These are phyloP conservation scores for Epinotia bilunana DNA, from an alignment of 2,888 invertebrate species.

Conservation along the genomic window DNA sequence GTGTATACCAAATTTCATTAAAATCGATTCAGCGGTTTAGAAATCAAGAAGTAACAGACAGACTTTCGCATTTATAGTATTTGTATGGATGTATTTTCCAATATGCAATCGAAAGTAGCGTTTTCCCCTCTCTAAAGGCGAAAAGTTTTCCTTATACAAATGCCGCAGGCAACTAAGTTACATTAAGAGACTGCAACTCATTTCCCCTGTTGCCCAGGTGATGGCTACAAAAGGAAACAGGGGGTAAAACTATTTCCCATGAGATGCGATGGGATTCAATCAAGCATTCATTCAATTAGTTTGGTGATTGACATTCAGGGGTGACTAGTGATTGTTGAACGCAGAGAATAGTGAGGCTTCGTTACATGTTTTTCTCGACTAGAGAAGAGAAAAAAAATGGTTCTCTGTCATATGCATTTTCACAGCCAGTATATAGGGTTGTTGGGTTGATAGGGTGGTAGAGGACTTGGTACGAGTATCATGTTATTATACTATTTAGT, in stretches of 20 bases:
- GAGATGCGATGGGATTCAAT: slow-evolving; percentile 65
- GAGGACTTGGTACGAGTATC: too few relatives aligned
- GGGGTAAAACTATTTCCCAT: slow-evolving; percentile 64
- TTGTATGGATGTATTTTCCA: too few relatives aligned
- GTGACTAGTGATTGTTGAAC: slow-evolving; percentile 43
- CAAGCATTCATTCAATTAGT: slow-evolving; percentile 73
- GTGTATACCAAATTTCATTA: too few relatives aligned
- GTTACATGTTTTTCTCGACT: background rate
- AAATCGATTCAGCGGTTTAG: too few relatives aligned
- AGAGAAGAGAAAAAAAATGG: too few relatives aligned
- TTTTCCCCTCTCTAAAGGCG: background rate
- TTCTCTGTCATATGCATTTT: too few relatives aligned
- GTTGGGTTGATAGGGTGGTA: too few relatives aligned
- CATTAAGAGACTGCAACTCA: slow-evolving; percentile 30
- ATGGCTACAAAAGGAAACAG: slow-evolving; percentile 44
- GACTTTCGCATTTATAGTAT: too few relatives aligned
- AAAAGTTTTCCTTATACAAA: slow-evolving; percentile 21
- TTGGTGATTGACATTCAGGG: slow-evolving; percentile 62
- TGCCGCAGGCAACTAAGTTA: slow-evolving; percentile 19
- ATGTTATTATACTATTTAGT: too few relatives aligned
- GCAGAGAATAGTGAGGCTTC: slow-evolving; percentile 21
- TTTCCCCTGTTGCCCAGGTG: slow-evolving; percentile 39
- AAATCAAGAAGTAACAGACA: too few relatives aligned
- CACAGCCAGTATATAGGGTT: too few relatives aligned
- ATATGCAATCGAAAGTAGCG: background rate